These are phyloP conservation scores for Felis catus DNA, from an alignment of 2,113 vertebrate genomes.

Conservation along the genomic window DNA sequence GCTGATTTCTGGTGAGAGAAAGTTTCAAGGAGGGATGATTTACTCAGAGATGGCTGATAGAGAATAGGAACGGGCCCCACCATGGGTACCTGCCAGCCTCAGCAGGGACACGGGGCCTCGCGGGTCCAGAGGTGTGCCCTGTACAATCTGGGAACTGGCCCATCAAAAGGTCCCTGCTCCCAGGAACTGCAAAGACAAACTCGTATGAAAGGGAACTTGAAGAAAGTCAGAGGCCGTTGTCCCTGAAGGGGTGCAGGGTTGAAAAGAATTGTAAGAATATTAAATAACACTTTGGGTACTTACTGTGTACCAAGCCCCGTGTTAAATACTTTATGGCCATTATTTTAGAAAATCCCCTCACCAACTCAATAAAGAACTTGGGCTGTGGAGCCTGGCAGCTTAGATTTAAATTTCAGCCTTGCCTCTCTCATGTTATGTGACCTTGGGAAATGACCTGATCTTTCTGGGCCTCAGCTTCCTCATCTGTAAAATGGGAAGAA, in stretches of 20 bases:
- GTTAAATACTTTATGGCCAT: neutral
- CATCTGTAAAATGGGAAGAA: slow-evolving; percentile 1
- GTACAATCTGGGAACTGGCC: too few relatives aligned
- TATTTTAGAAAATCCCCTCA: neutral
- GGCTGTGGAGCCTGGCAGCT: neutral
- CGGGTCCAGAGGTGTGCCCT: neutral
- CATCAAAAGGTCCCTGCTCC: neutral
- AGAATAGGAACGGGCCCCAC: neutral
- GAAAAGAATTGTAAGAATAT: neutral
- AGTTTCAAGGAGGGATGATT: neutral
- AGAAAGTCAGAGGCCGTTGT: neutral
- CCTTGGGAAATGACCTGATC: neutral
- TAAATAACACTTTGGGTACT: neutral
- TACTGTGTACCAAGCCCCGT: neutral
- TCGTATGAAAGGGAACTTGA: neutral
- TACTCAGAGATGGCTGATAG: neutral
- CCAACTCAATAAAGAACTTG: neutral
- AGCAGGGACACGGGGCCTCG: too few relatives aligned
- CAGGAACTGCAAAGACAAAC: neutral
- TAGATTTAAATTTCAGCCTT: neutral
- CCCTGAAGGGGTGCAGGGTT: neutral
- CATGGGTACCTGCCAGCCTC: neutral
- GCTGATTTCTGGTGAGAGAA: neutral
- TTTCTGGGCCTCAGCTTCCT: neutral
- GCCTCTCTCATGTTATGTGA: neutral